A percentile compares a stretch with the other conserved stretches of the same genome.
These are phyloP conservation scores for Paraescarpia echinospica DNA, from an alignment of 1,140 invertebrate species.

Conservation along the genomic window DNA sequence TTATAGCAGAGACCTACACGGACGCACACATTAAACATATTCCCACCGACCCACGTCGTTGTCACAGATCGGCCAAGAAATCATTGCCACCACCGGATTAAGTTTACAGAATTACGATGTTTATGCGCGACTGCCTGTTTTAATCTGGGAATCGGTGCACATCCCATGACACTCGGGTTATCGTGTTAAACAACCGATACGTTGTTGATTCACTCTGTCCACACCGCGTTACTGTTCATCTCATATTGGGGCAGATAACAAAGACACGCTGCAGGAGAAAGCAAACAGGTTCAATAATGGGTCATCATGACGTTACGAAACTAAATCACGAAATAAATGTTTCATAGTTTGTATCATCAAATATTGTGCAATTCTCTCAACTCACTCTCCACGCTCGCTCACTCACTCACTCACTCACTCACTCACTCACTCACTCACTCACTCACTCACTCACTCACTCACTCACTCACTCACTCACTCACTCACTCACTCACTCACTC, in stretches of 20 bases:
- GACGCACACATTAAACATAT: neutral
- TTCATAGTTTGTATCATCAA: neutral
- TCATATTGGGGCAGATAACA: neutral
- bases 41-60: neutral
- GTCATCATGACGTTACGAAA: neutral
- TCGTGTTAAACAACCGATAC: neutral
- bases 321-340: neutral
- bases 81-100: neutral
- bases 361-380: neutral
- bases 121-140: neutral
- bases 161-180: neutral
- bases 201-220: neutral
- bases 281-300: neutral
- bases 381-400: neutral
- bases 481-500: constrained; percentile 18
- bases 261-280: neutral
- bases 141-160: neutral
- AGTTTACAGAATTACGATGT: neutral
- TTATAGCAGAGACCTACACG: neutral
- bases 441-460: neutral
- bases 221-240: neutral
- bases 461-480: constrained; percentile 3
- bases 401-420: constrained; percentile 18
- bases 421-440: constrained; percentile 17
- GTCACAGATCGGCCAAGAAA: neutral